Evolutionary conservation across 1,140 invertebrate species (phyloP).

Genomic region (Limonius californicus): DNA sequence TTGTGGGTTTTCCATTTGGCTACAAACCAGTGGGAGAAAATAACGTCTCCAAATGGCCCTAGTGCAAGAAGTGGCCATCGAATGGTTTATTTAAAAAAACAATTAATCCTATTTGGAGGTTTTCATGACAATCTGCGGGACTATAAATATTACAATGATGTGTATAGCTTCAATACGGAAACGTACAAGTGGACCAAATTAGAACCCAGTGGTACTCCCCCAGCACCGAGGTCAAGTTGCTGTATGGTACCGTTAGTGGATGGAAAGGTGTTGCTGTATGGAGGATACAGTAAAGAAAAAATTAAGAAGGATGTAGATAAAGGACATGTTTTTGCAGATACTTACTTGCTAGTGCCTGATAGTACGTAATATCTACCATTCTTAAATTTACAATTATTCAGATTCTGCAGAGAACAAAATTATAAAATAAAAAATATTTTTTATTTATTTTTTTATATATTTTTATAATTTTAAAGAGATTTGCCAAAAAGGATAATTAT

Average conservation of each 20-base stretch:
- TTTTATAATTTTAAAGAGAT: background rate
- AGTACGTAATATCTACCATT: constrained; percentile 58
- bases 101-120: constrained; percentile 85
- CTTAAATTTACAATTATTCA: too few relatives aligned
- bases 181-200: constrained; percentile 78
- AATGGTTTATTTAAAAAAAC: constrained; percentile 75
- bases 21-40: constrained; percentile 85
- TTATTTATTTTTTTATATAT: background rate
- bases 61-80: constrained; percentile 85
- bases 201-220: constrained; percentile 58
- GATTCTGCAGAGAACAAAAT: too few relatives aligned
- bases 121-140: constrained; percentile 86
- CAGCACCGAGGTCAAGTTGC: constrained; percentile 71
- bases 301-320: constrained; percentile 78
- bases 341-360: constrained; percentile 69
- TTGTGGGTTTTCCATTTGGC: constrained; percentile 79
- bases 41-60: constrained; percentile 65
- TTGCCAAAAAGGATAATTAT: constrained; percentile 6
- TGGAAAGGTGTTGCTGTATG: constrained; percentile 72
- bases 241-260: constrained; percentile 61
- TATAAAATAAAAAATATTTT: too few relatives aligned
- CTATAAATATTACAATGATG: constrained; percentile 88
- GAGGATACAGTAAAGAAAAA: constrained; percentile 80
- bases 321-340: constrained; percentile 76
- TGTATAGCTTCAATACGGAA: constrained; percentile 79